These are phyloP conservation scores for Nasonia longicornis DNA, from an alignment of 1,140 invertebrate genomes.

Conservation along the genomic window DNA sequence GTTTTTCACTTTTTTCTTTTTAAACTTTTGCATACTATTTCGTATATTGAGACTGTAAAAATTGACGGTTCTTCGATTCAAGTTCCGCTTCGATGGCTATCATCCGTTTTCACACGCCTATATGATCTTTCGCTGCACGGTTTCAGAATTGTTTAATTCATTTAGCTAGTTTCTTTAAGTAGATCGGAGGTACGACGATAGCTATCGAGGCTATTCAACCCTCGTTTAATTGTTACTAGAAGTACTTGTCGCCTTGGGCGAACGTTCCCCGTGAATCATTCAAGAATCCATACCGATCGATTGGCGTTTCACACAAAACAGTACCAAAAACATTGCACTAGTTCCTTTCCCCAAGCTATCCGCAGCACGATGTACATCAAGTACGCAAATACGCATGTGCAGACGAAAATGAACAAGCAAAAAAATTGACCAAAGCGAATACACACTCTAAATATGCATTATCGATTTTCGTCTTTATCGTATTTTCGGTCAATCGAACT, in stretches of 20 bases:
- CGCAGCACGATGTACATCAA: constrained; percentile 9
- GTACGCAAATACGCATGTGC: not conserved
- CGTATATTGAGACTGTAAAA: not conserved
- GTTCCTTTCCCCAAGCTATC: not conserved
- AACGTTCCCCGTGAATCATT: not conserved
- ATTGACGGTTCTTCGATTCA: not conserved
- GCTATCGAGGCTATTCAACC: not conserved
- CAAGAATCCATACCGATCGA: not conserved
- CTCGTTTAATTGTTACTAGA: not conserved
- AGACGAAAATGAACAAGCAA: not conserved
- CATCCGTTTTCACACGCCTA: not conserved
- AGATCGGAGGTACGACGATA: not conserved
- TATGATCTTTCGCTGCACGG: not conserved
- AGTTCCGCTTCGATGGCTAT: not conserved
- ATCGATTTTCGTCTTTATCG: not conserved
- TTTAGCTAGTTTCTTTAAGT: not conserved
- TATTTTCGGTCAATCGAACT: constrained; percentile 20
- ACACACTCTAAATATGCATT: not conserved
- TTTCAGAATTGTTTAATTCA: not conserved
- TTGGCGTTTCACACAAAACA: constrained; percentile 18
- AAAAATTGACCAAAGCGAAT: not conserved
- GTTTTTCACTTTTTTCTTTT: not conserved
- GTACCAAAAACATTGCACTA: constrained; percentile 44
- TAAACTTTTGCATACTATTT: not conserved
- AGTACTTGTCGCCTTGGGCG: not conserved